Evolutionary conservation across 2,888 invertebrate species (phyloP).

Genomic region (Cybosia mesomella): DNA sequence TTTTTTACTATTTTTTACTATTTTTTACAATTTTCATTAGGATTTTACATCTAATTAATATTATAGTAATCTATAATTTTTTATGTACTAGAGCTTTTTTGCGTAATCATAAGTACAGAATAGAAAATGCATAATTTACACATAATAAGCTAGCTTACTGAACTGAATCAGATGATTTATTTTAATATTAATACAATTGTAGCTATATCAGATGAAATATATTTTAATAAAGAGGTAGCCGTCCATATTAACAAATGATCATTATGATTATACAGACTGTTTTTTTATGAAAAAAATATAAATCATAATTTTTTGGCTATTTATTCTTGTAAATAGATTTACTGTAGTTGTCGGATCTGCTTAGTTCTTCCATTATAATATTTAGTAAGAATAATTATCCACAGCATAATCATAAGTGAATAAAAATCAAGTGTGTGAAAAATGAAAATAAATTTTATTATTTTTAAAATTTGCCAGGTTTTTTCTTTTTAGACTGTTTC

Average conservation of each 20-base stretch:
- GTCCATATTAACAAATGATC: slow-evolving; percentile 10
- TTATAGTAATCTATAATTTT: too few relatives aligned
- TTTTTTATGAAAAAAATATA: neutral
- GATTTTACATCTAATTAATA: neutral
- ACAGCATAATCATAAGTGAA: slow-evolving; percentile 20
- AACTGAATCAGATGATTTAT: neutral
- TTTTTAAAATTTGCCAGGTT: slow-evolving; percentile 61
- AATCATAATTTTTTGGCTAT: neutral
- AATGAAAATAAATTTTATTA: slow-evolving; percentile 58
- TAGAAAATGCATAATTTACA: neutral
- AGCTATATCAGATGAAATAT: neutral
- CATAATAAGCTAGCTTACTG: neutral
- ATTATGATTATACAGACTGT: neutral
- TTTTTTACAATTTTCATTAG: slow-evolving; percentile 3
- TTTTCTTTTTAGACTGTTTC: slow-evolving; percentile 77
- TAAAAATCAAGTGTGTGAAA: slow-evolving; percentile 51
- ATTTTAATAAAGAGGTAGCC: neutral
- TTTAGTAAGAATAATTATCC: too few relatives aligned
- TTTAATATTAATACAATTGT: neutral
- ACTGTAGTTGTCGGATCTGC: slow-evolving; percentile 9
- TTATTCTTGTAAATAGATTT: neutral
- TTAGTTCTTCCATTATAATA: slow-evolving; percentile 37
- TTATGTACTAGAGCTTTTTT: too few relatives aligned
- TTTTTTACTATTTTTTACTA: too few relatives aligned
- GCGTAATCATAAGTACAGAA: too few relatives aligned